Base-by-base conservation (phyloP, 2,888 invertebrate genomes). In the Pollenia amentaria region DNA sequence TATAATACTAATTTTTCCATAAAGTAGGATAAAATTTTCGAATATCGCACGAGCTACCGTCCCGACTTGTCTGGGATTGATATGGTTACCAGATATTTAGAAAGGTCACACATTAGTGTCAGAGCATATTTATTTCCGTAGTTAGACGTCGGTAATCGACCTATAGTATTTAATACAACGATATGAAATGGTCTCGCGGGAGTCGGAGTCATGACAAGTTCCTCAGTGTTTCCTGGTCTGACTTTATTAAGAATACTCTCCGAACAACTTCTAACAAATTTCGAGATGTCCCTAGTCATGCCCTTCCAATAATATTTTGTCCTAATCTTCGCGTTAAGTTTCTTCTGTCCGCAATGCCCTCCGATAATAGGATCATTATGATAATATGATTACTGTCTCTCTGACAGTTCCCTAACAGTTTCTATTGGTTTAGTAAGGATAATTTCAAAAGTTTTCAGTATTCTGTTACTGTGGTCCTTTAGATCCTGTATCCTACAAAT, bases 141-240 rank as follows among this genome's bases (percentile, higher is more conserved):
- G 3, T 3, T 18, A 0, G 75, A 51, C 18, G 12, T 10, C 3
- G 48, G 48, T 21, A 75, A 62, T 1, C 51, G 75, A 12, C 64
- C 75, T 64, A 75, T 75, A 1, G 75, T 21, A 21, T 21, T 2
- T 2, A 21, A 21, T 21, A 21, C 21, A 21, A 21, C 21, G 21
- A 21, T 75, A n/a, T 88, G 81, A 70, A 88, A 83, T 11, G 83
- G 18, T 42, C 73, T 72, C 3, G 3, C 12, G 85, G 70, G 9
- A 21, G 81, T 88, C 72, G 78, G 75, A 9, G 85, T 87, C 1
- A 82, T 64, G 48, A 84, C 62, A 38, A 81, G 57, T 72, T 75
- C 44, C 18, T 84, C 81, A 21, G 76, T 83, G 11, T 60, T 80
- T 53, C 57, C 40, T 44, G 44, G 67, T 44, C 79, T 82, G 16